Base-by-base conservation (phyloP, 2,113 vertebrate genomes). In the Podarcis raffonei region DNA sequence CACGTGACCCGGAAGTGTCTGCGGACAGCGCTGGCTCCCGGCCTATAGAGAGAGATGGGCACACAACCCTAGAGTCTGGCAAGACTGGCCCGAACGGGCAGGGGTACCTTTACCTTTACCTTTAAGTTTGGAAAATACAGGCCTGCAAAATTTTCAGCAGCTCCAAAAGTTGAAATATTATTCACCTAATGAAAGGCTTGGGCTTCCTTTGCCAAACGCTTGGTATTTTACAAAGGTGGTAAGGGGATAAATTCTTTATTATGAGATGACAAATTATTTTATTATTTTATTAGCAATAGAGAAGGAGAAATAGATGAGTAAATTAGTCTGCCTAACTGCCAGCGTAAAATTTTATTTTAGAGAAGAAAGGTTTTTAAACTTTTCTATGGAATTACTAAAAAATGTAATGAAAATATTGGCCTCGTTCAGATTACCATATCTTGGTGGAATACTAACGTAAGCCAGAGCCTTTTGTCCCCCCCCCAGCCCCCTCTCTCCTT, bases 271-370 rank as follows among this genome's bases (percentile, higher is more conserved):
- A 62, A 62, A 62, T 18, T 62, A 48, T 48, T 48, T 48, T 1
- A 0, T 37, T 59, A 35, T 18, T 39, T 76, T 3, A 62, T 81
- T 81, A 71, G 30, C 35, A 1, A 48, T 89, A n/a, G 15, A 62
- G 85, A 81, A 81, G 8, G 13, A 20, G 16, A 87, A 82, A 69
- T 7, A 7, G 16, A 27, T 78, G 39, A 23, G 66, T 87, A 9
- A 18, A 71, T 57, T 68, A 53, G 35, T 35, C 32, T 0, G 0
- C 69, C 0, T 0, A 69, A 1, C 76, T 83, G 30, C 78, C 71
- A 15, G 76, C 12, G 12, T 2, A 77, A 42, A 39, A 22, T 48
- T n/a, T 77, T 77, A 30, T 30, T 65, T 57, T 84, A 72, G 20
- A 72, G n/a, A 32, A 30, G 30, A 68, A 18, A 68, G 27, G 15